Conservation (phyloP, 2,888 invertebrate genomes). For the Diploptera punctata region DNA sequence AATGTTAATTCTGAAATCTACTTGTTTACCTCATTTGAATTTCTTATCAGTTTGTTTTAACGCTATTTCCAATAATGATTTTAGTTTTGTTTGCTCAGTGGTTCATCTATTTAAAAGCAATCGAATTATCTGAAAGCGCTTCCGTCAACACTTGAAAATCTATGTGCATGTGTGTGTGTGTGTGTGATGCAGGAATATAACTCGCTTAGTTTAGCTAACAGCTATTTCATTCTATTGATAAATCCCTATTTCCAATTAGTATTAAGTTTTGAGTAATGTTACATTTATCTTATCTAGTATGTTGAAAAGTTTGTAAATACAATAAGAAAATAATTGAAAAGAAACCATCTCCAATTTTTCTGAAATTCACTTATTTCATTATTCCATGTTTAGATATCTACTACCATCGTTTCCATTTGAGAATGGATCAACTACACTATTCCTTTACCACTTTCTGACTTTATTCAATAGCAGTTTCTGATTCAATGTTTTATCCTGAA, state of each 20-base stretch:
- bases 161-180: no score
- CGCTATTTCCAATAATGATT: slow-evolving; percentile 15
- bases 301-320: no score
- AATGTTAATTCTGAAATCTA: slow-evolving; percentile 13
- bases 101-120: slow-evolving; percentile 12
- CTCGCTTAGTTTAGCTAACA: slow-evolving; percentile 7
- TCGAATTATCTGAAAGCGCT: neutral
- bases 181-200: slow-evolving; percentile 5
- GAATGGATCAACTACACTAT: no score
- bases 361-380: no score
- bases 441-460: no score
- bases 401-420: no score
- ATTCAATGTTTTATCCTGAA: no score
- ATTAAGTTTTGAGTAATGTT: neutral
- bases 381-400: no score
- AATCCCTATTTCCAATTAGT: neutral
- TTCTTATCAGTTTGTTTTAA: slow-evolving; percentile 27
- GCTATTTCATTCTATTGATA: slow-evolving; percentile 14
- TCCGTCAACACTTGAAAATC: neutral
- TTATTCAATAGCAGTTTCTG: no score
- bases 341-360: no score
- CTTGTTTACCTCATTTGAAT: slow-evolving; percentile 25
- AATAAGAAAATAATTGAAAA: no score
- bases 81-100: slow-evolving; percentile 9
- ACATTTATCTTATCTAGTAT: no score